Percentiles rank a stretch among this genome's conserved stretches.
Evolutionary conservation across 2,113 vertebrate species (phyloP).

Genomic region (Cranoglanis bouderius): DNA sequence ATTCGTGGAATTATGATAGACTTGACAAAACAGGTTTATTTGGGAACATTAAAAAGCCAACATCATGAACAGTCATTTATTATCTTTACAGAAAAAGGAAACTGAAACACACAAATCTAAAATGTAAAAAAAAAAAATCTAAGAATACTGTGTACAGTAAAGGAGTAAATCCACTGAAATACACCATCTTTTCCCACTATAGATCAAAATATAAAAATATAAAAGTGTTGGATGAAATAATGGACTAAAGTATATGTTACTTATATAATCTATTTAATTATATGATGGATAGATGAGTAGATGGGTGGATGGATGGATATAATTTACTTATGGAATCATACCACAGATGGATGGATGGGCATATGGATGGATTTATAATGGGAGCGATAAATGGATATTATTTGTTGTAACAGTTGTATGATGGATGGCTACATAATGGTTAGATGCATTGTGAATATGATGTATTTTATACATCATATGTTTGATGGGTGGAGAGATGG

Average conservation of each 20-base stretch:
- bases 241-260: neutral
- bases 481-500: neutral
- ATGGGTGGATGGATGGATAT: neutral
- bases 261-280: neutral
- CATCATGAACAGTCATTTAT: neutral
- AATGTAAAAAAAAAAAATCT: neutral
- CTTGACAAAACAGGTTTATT: neutral
- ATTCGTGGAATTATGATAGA: no score
- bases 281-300: neutral
- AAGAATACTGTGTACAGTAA: neutral
- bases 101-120: neutral
- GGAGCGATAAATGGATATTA: neutral
- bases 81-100: neutral
- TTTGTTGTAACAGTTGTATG: neutral
- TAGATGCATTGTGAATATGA: neutral
- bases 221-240: neutral
- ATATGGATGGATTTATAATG: neutral
- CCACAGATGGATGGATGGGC: neutral
- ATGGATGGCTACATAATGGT: neutral
- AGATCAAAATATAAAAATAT: neutral
- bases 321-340: neutral
- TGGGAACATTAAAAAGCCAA: neutral
- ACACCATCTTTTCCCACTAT: neutral
- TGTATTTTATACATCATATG: neutral
- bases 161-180: neutral